phyloP scores from a whole-genome alignment of 2,888 invertebrate species.

The Coelopa pilipes region DNA sequence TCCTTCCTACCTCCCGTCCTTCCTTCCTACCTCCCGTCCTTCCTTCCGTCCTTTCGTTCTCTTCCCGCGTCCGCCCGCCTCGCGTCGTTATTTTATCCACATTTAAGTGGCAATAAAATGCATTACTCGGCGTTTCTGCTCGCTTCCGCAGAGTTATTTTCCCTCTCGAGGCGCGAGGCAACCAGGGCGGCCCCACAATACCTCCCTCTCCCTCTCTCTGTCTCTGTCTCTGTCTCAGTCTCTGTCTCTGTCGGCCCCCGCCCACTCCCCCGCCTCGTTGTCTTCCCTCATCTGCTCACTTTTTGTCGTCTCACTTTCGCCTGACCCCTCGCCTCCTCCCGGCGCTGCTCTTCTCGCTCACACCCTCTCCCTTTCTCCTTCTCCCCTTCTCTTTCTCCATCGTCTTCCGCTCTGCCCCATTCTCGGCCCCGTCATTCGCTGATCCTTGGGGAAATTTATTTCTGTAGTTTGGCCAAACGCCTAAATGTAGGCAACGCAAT shows the following conservation, averaged over 20 bases:
- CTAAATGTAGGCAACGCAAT: slow-evolving; percentile 26
- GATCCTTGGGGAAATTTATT: slow-evolving; percentile 28
- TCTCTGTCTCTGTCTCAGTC: neutral
- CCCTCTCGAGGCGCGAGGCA: neutral
- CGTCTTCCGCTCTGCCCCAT: neutral
- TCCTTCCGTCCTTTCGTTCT: too few species aligned
- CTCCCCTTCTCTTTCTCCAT: neutral
- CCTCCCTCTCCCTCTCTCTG: neutral
- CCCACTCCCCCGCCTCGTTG: too few species aligned
- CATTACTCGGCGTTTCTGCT: slow-evolving; percentile 7
- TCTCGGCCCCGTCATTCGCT: neutral
- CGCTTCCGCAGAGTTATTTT: neutral
- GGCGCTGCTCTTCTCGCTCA: too few species aligned
- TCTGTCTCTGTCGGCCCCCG: too few species aligned
- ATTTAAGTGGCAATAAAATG: slow-evolving; percentile 24
- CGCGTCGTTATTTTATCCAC: neutral
- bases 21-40: too few species aligned
- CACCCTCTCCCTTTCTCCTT: neutral
- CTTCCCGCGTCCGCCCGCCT: too few species aligned
- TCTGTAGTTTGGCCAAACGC: slow-evolving; percentile 23
- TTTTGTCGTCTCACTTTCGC: too few species aligned
- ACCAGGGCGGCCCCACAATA: too few species aligned
- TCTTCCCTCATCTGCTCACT: too few species aligned
- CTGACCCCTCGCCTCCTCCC: too few species aligned
- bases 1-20: too few species aligned